Evolutionary conservation across 23 tunicate species (phyloP).

Genomic region (Trididemnum clinides): DNA sequence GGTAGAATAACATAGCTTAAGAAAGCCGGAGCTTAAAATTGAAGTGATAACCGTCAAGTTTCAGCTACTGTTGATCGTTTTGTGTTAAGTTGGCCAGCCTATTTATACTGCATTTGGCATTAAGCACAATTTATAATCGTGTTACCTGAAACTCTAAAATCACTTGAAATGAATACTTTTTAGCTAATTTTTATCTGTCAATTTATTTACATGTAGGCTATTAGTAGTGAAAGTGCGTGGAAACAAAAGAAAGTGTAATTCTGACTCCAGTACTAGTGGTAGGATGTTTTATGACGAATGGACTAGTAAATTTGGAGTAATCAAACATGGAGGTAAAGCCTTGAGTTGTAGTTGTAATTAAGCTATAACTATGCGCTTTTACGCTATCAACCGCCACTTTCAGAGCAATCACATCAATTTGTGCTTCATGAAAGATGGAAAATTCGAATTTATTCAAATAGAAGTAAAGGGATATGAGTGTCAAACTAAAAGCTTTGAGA

Average conservation of each 20-base stretch:
- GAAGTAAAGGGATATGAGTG: slow-evolving; percentile 14
- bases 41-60: too few species aligned
- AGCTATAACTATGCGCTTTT: slow-evolving; percentile 9
- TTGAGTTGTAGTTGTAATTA: slow-evolving; percentile 38
- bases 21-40: too few species aligned
- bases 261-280: slow-evolving; percentile 18
- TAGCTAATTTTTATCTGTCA: too few species aligned
- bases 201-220: slow-evolving; percentile 1
- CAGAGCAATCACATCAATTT: slow-evolving; percentile 29
- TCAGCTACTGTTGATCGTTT: too few species aligned
- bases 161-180: neutral
- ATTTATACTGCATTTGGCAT: neutral
- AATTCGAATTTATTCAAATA: slow-evolving; percentile 25
- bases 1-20: too few species aligned
- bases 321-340: slow-evolving; percentile 33
- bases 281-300: slow-evolving; percentile 26
- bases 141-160: neutral
- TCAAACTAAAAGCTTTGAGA: slow-evolving; percentile 36
- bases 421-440: slow-evolving; percentile 17
- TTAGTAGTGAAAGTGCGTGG: slow-evolving; percentile 4
- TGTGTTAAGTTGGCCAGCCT: neutral
- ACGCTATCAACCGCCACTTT: slow-evolving; percentile 35
- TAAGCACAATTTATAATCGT: neutral
- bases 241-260: slow-evolving; percentile 13
- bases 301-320: slow-evolving; percentile 47